Conservation (phyloP, 2,888 invertebrate species). For the Diadromus collaris region DNA sequence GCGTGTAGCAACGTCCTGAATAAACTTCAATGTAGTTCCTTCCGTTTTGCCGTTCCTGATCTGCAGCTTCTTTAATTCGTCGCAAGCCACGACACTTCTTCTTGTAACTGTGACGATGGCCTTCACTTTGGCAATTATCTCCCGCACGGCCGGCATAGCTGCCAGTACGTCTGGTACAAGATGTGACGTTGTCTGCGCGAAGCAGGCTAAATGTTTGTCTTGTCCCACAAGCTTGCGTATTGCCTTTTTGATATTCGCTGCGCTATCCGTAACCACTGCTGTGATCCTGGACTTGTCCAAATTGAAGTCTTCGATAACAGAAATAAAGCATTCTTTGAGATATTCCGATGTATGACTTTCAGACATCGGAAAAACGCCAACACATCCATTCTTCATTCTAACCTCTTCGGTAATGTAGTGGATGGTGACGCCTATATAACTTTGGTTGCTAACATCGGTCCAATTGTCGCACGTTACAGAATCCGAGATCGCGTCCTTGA, state of each 20-base stretch:
- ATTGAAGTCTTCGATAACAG: slow-evolving; percentile 46
- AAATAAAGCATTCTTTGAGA: slow-evolving; percentile 45
- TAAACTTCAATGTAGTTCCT: slow-evolving; percentile 52
- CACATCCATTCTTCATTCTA: slow-evolving; percentile 47
- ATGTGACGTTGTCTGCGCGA: slow-evolving; percentile 58
- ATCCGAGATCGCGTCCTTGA: slow-evolving; percentile 22
- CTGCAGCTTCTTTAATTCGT: slow-evolving; percentile 59
- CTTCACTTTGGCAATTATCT: slow-evolving; percentile 60
- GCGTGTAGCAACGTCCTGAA: slow-evolving; percentile 59
- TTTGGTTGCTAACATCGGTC: slow-evolving; percentile 54
- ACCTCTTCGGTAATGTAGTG: slow-evolving; percentile 53
- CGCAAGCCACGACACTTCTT: slow-evolving; percentile 58
- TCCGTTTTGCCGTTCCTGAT: slow-evolving; percentile 58
- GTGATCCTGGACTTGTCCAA: slow-evolving; percentile 33
- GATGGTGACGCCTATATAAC: slow-evolving; percentile 59
- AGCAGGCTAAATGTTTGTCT: slow-evolving; percentile 58
- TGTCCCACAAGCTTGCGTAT: slow-evolving; percentile 29
- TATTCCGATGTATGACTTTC: slow-evolving; percentile 61
- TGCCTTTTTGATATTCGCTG: slow-evolving; percentile 59
- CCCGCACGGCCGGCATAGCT: slow-evolving; percentile 29
- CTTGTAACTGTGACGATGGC: slow-evolving; percentile 59
- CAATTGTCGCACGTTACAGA: slow-evolving; percentile 59
- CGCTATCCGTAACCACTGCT: slow-evolving; percentile 56
- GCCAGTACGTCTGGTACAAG: slow-evolving; percentile 47
- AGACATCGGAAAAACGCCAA: slow-evolving; percentile 58